Evolutionary conservation across 1,140 invertebrate species (phyloP), one percentile per base, ranked within the genome.

Genomic region (Drosophila arawakana): DNA sequence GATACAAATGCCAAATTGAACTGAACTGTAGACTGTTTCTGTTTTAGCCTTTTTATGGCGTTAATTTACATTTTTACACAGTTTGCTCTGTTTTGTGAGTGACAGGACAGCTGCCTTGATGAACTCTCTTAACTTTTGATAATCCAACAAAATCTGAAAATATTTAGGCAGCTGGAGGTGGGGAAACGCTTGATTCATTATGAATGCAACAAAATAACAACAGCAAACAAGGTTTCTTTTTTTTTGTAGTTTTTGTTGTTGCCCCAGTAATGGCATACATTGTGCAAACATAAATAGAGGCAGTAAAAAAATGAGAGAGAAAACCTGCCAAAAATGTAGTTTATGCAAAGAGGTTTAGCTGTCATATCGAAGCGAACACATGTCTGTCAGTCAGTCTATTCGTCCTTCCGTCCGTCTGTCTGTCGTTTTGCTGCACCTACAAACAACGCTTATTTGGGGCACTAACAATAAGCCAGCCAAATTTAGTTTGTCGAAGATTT

Each of bases 281-380:
- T 25, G 18, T 30, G 35, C 11, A 34, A 10, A 52, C 8, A 43
- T 35, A 21, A 9, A 21, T 35, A 57, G 9, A 50, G n/a, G 30
- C 46, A 13, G 49, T 18, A 44, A 10, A 39, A 18, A 21, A 65
- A 54, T 10, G 50, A 54, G 43, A 63, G 54, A 35, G 43, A 34
- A 55, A 65, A 61, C 37, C 70, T 67, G 71, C 55, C 63, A 67
- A 73, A 68, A 73, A 73, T 35, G 37, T 49, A 74, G 71, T 69
- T 73, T 73, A 73, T 73, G 71, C 39, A 70, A 70, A 62, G 43
- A 63, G 58, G 58, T 61, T 62, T 74, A 62, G 58, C 72, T 58
- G 52, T 74, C 72, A 74, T n/a, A 57, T 41, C 35, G 55, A 57
- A 44, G 43, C 63, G 54, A 50, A 67, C 62, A 59, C 34, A 39